Base-by-base conservation (phyloP, 2,797 vertebrate genomes). In the Danio albolineatus region DNA sequence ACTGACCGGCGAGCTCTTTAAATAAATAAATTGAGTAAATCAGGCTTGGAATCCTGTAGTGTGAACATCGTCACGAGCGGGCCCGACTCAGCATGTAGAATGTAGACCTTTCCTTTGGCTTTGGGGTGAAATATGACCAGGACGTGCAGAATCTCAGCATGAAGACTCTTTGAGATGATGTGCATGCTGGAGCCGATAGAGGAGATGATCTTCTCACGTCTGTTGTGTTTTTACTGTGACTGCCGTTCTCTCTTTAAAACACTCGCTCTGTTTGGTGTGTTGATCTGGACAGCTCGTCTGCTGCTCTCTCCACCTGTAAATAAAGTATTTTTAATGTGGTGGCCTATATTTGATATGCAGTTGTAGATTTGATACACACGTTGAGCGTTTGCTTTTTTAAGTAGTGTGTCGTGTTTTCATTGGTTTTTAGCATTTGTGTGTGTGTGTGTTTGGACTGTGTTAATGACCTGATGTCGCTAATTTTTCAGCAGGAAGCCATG, bases 201-300 rank as follows among this genome's bases (percentile, higher is more conserved):
- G 10, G n/a, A 90, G 92, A 90, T 87, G 19, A 16, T 64, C 51
- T 92, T 94, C 92, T 95, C 89, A 93, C 94, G 91, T 93, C 92
- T 92, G 94, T 93, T 95, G 91, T 95, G 94, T 96, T 94, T 94
- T 91, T 95, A 93, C 90, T 90, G 91, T 90, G 80, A 90, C 54
- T 62, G n/a, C 28, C 19, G 57, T 36, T 9, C 43, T 60, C 17
- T 93, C 43, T 60, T 17, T 93, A 72, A 86, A 91, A 91, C 94
- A 96, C 89, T 94, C 96, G 97, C 95, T 94, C 94, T 94, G 93
- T 95, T 95, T 94, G 94, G 94, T 89, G 88, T 91, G 91, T 95
- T 93, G 93, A 85, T 86, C 84, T 82, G 19, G 95, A 96, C 95
- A 95, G 95, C 95, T 95, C 96, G 96, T 98, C 98, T 98, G 98